Conservation (phyloP, 2,797 vertebrate genomes). For the Sarcophilus harrisii region DNA sequence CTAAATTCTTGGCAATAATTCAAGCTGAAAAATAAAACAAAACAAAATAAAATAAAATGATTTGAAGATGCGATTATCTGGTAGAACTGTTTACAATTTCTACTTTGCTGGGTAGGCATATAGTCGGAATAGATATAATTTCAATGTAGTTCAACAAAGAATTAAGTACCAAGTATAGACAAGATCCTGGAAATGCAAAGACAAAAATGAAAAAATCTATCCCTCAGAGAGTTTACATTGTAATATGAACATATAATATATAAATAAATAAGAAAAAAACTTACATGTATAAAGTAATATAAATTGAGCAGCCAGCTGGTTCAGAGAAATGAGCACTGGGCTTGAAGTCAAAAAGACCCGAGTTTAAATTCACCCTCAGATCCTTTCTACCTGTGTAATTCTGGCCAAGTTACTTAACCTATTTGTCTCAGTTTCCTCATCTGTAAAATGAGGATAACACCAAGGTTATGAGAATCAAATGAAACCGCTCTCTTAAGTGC, state of each 20-base stretch:
- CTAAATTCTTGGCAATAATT: neutral
- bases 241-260: neutral
- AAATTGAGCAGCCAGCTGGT: neutral
- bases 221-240: neutral
- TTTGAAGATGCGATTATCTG: conserved; percentile 61
- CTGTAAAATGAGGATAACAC: neutral
- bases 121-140: conserved; percentile 22
- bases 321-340: neutral
- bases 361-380: neutral
- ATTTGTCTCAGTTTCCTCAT: neutral
- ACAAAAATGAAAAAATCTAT: neutral
- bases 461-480: neutral
- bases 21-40: conserved; percentile 29
- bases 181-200: neutral
- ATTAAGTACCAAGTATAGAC: neutral
- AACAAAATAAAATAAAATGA: neutral
- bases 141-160: neutral
- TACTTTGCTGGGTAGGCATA: conserved; percentile 38
- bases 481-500: neutral
- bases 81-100: conserved; percentile 45
- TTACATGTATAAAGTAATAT: neutral
- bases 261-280: neutral
- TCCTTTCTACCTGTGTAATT: neutral
- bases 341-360: neutral
- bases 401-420: neutral